These are phyloP conservation scores for Erethizon dorsatum DNA, from an alignment of 2,797 vertebrate genomes.

Conservation along the genomic window DNA sequence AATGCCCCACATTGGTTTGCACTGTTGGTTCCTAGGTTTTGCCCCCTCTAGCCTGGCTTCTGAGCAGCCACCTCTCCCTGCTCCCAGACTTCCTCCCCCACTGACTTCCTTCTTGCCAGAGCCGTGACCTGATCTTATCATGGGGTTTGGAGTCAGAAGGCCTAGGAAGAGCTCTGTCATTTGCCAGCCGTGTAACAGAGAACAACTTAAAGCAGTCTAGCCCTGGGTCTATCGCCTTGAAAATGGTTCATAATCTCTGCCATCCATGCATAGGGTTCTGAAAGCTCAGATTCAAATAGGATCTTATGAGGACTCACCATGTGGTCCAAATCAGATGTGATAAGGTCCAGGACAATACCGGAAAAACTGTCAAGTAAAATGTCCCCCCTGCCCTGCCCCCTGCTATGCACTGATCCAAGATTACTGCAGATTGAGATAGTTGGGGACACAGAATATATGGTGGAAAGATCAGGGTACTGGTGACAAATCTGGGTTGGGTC, in stretches of 20 bases:
- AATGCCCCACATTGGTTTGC: neutral
- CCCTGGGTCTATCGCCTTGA: neutral
- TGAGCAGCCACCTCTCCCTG: neutral
- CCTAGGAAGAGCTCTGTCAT: conserved; percentile 51
- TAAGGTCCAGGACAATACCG: rapidly evolving
- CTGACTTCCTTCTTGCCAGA: conserved; percentile 76
- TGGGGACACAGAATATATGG: neutral
- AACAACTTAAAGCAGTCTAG: conserved; percentile 41
- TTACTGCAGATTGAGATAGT: no score
- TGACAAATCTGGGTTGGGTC: neutral
- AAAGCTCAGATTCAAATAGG: neutral
- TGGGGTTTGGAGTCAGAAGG: conserved; percentile 81
- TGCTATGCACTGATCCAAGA: neutral
- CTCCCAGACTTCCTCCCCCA: neutral
- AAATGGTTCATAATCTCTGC: neutral
- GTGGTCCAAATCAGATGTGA: neutral
- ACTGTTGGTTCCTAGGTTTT: neutral
- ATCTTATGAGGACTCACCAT: neutral
- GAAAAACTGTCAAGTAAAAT: neutral
- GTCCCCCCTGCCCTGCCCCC: neutral
- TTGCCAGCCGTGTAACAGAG: conserved; percentile 35
- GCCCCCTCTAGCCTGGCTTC: neutral
- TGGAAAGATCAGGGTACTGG: neutral
- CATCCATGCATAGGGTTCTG: neutral
- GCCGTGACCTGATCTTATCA: conserved; percentile 73